Evolutionary conservation across 2,888 invertebrate species (phyloP).

Genomic region (Timema cristinae): DNA sequence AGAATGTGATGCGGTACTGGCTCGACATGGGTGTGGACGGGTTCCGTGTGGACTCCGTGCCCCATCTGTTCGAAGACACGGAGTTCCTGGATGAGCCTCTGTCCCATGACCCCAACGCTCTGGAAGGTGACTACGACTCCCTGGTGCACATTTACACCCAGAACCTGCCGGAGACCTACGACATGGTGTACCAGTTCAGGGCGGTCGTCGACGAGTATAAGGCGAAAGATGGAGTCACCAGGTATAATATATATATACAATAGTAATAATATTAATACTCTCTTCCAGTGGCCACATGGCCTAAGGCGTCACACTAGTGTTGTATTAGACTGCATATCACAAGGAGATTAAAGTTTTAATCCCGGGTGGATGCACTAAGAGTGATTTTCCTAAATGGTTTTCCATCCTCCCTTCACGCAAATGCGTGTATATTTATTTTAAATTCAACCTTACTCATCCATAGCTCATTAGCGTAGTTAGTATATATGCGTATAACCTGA

Average conservation of each 20-base stretch:
- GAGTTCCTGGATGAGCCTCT: slow-evolving; percentile 55
- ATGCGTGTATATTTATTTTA: no score
- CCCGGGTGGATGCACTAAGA: no score
- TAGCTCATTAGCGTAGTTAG: no score
- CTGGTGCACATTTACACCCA: slow-evolving; percentile 62
- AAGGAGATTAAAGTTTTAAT: no score
- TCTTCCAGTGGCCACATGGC: no score
- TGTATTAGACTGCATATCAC: no score
- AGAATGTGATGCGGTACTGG: slow-evolving; percentile 11
- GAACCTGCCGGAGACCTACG: slow-evolving; percentile 54
- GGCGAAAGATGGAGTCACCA: slow-evolving; percentile 46
- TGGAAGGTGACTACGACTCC: slow-evolving; percentile 51
- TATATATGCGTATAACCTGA: no score
- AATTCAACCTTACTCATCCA: no score
- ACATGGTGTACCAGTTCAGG: slow-evolving; percentile 64
- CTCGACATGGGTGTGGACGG: slow-evolving; percentile 67
- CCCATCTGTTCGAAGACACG: slow-evolving; percentile 59
- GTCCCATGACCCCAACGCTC: slow-evolving; percentile 41
- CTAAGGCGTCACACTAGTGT: no score
- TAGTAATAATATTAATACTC: background rate
- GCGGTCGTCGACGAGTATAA: slow-evolving; percentile 55
- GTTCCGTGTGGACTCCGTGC: slow-evolving; percentile 70
- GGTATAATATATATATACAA: slow-evolving; percentile 36
- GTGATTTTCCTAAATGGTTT: no score
- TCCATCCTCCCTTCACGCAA: no score